Percentiles rank a stretch among this genome's conserved stretches.
Conservation (phyloP, 1,140 invertebrate species). For the Rhagoletis zephyria region DNA sequence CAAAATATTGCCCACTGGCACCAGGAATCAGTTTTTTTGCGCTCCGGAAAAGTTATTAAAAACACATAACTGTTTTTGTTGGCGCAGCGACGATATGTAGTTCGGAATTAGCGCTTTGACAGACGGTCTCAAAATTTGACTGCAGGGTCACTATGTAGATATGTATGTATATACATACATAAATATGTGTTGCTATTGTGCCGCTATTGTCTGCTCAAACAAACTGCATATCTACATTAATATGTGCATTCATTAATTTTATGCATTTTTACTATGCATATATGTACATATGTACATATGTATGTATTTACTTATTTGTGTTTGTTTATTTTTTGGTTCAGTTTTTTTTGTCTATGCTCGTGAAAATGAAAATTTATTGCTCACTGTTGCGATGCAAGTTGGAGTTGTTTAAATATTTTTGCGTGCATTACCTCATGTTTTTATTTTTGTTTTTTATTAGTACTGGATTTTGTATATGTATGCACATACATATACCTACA, state of each 20-base stretch:
- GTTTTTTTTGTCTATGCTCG: conserved; percentile 5
- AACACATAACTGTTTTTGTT: no score
- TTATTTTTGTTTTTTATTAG: not conserved
- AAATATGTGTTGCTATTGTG: not conserved
- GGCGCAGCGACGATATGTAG: no score
- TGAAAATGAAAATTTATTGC: not conserved
- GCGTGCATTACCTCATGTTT: no score
- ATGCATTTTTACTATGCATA: not conserved
- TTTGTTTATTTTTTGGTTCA: not conserved
- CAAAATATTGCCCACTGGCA: no score
- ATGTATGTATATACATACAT: no score
- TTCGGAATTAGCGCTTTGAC: no score
- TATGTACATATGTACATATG: not conserved
- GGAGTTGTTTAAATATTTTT: not conserved
- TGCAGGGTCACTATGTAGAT: no score
- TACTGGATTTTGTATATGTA: not conserved
- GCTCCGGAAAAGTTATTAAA: no score
- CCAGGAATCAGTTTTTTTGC: no score
- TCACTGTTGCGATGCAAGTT: no score
- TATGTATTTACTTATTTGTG: not conserved
- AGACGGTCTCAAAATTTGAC: no score
- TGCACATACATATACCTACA: not conserved
- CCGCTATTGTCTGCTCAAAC: not conserved
- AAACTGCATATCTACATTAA: not conserved
- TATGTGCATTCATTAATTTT: not conserved